Conservation (phyloP, 2,113 vertebrate species). For the Megaceryle torquata region DNA sequence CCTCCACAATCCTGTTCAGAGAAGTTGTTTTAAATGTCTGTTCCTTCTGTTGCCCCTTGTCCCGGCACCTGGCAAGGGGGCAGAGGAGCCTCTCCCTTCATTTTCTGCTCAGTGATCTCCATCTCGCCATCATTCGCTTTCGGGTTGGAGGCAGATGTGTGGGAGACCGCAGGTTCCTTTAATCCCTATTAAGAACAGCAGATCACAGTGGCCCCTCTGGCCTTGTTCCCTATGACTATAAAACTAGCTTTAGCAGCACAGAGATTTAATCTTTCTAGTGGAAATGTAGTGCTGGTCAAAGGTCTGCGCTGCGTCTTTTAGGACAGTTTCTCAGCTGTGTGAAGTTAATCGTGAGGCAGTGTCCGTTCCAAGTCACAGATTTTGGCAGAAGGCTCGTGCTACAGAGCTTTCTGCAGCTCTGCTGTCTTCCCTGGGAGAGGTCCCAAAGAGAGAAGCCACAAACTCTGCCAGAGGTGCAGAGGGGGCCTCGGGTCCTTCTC, state of each 20-base stretch:
- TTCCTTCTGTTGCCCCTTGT: constrained; percentile 24
- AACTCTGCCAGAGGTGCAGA: neutral
- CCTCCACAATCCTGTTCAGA: neutral
- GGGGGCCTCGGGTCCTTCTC: neutral
- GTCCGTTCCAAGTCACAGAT: neutral
- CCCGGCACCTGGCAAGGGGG: constrained; percentile 33
- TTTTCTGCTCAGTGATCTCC: constrained; percentile 51
- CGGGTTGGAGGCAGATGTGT: constrained; percentile 33
- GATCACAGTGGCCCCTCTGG: constrained; percentile 64
- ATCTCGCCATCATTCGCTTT: neutral
- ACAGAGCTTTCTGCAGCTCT: neutral
- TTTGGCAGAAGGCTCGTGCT: neutral
- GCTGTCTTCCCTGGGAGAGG: neutral
- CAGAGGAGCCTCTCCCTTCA: constrained; percentile 41
- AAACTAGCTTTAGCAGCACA: constrained; percentile 44
- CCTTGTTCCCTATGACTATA: constrained; percentile 56
- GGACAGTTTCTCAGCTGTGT: constrained; percentile 17
- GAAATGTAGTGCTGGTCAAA: constrained; percentile 38
- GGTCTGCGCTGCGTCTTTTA: constrained; percentile 32
- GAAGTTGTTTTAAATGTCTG: neutral
- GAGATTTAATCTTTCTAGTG: constrained; percentile 63
- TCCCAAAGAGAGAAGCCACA: neutral
- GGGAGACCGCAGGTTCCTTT: constrained; percentile 15
- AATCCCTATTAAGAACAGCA: constrained; percentile 54
- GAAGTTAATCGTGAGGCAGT: constrained; percentile 24